Evolutionary conservation across 2,797 vertebrate species (phyloP).

Genomic region (Schizopygopsis pylzovi): DNA sequence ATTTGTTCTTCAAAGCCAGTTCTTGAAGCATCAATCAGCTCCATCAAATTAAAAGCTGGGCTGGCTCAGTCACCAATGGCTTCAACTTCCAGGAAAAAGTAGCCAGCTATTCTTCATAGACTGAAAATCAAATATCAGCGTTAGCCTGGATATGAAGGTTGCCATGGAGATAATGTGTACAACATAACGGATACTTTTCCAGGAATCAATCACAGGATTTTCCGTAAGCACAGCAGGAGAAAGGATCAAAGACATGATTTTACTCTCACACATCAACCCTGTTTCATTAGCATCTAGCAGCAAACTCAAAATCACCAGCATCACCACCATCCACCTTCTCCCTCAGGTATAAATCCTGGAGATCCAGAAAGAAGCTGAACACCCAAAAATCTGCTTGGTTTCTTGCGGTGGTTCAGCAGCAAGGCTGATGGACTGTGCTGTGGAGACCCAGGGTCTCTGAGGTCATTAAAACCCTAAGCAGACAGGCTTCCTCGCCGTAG

Average conservation of each 20-base stretch:
- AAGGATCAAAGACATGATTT: background rate
- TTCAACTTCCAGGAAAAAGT: background rate
- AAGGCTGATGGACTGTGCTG: background rate
- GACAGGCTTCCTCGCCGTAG: background rate
- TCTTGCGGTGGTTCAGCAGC: background rate
- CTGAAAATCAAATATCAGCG: background rate
- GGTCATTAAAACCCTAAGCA: slow-evolving; percentile 36
- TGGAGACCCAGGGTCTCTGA: background rate
- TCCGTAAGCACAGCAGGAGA: background rate
- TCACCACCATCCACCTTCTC: background rate
- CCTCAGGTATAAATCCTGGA: background rate
- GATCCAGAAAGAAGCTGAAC: background rate
- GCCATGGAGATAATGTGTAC: slow-evolving; percentile 27
- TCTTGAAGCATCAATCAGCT: background rate
- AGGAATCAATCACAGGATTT: slow-evolving; percentile 17
- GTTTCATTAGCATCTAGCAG: slow-evolving; percentile 7
- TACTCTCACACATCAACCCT: background rate
- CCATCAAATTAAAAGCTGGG: background rate
- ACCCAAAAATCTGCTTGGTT: background rate
- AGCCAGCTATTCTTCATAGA: background rate
- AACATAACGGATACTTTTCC: background rate
- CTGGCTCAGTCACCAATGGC: background rate
- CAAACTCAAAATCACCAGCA: slow-evolving; percentile 1
- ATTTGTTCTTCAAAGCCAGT: slow-evolving; percentile 4
- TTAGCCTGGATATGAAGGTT: slow-evolving; percentile 12